Percentiles rank a stretch among this genome's conserved stretches.
Evolutionary conservation across 2,797 vertebrate genomes (phyloP).

Genomic region (Lagothrix lagotricha): DNA sequence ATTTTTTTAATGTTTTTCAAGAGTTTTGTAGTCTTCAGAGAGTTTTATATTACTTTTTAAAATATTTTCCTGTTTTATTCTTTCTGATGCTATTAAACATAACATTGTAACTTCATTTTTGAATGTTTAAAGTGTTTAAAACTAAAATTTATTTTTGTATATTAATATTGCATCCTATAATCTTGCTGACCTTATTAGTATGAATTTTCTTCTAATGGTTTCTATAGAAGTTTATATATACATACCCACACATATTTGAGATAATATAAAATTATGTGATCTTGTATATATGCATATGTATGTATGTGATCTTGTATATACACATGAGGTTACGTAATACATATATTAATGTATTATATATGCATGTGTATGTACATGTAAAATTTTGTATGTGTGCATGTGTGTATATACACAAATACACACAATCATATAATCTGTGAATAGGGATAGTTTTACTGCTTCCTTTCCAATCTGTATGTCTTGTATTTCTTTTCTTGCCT

Average conservation of each 20-base stretch:
- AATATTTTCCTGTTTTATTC: neutral
- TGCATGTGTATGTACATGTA: no score
- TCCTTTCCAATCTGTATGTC: neutral
- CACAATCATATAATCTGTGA: neutral
- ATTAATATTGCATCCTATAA: neutral
- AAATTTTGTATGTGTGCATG: no score
- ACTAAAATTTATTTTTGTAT: neutral
- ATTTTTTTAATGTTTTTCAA: neutral
- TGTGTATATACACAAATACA: no score
- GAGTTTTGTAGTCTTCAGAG: neutral
- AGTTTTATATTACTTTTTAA: neutral
- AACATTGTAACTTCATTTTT: neutral
- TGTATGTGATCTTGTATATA: no score
- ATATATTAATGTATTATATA: no score
- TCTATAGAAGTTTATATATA: neutral
- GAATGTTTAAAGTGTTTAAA: neutral
- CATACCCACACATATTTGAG: neutral
- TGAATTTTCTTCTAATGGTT: neutral
- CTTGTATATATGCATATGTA: neutral
- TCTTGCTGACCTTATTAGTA: neutral
- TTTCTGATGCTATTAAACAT: neutral
- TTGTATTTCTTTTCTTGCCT: neutral
- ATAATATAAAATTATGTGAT: no score
- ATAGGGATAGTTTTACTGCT: neutral
- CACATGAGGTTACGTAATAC: no score